These are phyloP conservation scores for Urocolius indicus DNA, from an alignment of 2,113 vertebrate genomes.

Conservation along the genomic window DNA sequence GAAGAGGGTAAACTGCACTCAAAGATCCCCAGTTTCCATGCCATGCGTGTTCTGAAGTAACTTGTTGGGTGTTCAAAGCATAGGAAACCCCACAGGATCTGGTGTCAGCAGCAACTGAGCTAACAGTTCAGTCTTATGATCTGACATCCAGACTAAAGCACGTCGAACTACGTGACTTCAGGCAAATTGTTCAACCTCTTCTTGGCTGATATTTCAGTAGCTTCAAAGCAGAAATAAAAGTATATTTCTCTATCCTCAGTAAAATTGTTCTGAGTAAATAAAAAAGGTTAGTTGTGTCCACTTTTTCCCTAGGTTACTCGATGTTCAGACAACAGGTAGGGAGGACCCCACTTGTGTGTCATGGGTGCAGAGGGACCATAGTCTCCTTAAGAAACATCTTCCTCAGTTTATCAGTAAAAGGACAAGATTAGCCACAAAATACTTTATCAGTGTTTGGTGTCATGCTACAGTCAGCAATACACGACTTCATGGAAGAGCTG, in stretches of 20 bases:
- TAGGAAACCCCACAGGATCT: background rate
- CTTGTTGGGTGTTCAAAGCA: background rate
- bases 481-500: background rate
- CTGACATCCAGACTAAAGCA: background rate
- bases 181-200: background rate
- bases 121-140: background rate
- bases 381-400: background rate
- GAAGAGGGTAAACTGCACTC: background rate
- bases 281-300: background rate
- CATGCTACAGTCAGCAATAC: background rate
- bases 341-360: background rate
- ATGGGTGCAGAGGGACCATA: background rate
- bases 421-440: background rate
- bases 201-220: background rate
- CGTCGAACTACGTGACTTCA: rapidly evolving
- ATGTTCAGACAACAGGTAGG: background rate
- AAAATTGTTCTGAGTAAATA: background rate
- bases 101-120: background rate
- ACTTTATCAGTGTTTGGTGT: background rate
- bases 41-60: background rate
- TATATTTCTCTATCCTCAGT: background rate
- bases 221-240: background rate
- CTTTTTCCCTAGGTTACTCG: background rate
- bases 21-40: background rate
- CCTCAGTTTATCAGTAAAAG: background rate